phyloP scores from a whole-genome alignment of 53 echinoderm and acorn worm genomes.

The Mesocentrotus franciscanus region DNA sequence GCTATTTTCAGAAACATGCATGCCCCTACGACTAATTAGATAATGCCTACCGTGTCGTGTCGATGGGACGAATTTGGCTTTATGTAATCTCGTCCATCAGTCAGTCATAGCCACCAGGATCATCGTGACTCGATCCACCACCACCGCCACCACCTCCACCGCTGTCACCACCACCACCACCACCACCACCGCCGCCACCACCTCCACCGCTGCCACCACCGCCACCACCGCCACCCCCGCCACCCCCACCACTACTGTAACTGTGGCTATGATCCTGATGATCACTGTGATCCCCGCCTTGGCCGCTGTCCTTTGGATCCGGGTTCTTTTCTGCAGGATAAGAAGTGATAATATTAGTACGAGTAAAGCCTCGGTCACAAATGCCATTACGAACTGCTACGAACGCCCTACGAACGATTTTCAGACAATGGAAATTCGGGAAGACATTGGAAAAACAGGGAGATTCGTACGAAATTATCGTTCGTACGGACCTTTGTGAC shows the following conservation, averaged over 20 bases:
- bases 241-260: slow-evolving; percentile 3
- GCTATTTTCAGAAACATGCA: background rate
- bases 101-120: background rate
- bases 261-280: background rate
- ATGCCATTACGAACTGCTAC: too few species aligned
- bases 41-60: background rate
- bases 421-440: too few species aligned
- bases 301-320: background rate
- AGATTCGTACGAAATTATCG: too few species aligned
- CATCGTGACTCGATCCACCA: background rate
- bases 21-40: background rate
- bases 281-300: background rate
- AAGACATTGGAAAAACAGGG: too few species aligned
- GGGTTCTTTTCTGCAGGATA: background rate
- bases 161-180: background rate
- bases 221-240: background rate
- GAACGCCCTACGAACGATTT: too few species aligned
- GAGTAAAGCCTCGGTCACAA: too few species aligned
- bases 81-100: background rate
- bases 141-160: background rate
- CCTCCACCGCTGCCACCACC: background rate
- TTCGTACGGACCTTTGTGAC: too few species aligned
- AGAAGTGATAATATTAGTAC: background rate
- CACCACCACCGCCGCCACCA: background rate
- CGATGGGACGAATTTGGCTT: background rate